Percentiles rank a stretch among this genome's conserved stretches.
Conservation (phyloP, 2,113 vertebrate genomes). For the Alexandromys fortis region DNA sequence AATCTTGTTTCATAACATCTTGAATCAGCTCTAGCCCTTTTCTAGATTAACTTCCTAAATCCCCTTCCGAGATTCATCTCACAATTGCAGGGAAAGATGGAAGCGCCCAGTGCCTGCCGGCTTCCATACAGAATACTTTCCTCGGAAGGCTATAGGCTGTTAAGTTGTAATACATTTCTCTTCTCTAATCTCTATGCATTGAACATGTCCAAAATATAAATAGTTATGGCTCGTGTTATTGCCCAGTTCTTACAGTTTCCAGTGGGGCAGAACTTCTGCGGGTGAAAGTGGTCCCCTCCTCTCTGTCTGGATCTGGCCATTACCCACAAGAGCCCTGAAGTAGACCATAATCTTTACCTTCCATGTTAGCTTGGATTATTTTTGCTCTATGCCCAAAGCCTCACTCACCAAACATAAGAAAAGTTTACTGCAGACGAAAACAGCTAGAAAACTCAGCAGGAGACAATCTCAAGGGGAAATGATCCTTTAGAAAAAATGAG, state of each 20-base stretch:
- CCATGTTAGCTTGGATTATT: conserved; percentile 60
- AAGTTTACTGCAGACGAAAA: conserved; percentile 66
- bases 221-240: conserved; percentile 77
- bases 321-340: conserved; percentile 31
- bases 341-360: conserved; percentile 48
- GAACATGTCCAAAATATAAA: conserved; percentile 75
- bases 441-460: not conserved
- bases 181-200: conserved; percentile 76
- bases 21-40: conserved; percentile 43
- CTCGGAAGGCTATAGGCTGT: conserved; percentile 71
- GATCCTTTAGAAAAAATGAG: not conserved
- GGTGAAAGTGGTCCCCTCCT: conserved; percentile 65
- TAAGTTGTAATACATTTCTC: conserved; percentile 76
- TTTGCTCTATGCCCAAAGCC: conserved; percentile 44
- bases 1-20: conserved; percentile 14
- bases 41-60: conserved; percentile 61
- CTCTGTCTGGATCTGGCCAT: conserved; percentile 46
- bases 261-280: conserved; percentile 69
- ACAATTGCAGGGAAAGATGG: conserved; percentile 35
- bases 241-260: conserved; percentile 65
- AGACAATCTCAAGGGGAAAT: conserved; percentile 22
- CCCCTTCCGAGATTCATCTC: conserved; percentile 26
- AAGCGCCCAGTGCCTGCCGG: conserved; percentile 5
- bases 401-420: conserved; percentile 44
- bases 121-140: conserved; percentile 66